Base-by-base conservation (phyloP, 2,888 invertebrate genomes). In the Caenorhabditis imperialis region DNA sequence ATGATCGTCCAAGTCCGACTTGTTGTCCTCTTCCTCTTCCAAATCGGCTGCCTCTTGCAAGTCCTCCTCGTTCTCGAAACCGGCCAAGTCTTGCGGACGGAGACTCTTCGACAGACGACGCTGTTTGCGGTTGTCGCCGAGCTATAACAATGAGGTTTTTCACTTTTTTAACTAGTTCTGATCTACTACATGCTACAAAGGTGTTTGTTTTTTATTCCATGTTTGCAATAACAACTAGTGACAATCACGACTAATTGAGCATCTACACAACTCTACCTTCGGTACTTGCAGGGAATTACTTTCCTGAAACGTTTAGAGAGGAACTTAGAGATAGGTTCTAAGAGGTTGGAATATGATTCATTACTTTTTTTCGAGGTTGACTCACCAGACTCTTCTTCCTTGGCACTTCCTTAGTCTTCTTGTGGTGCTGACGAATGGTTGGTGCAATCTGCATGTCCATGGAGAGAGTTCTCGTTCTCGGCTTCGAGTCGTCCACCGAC, bases 1-100 rank as follows among this genome's bases (percentile, higher is more conserved):
- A 10, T 96, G 91, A 30, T 73, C 69, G 14, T 81, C 81, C 20
- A 65, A 48, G 20, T 75, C 77, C 2, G 78, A 79, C 35, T 75
- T 69, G 48, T 58, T 69, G 14, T 78, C 77, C 23, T 77, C 77
- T 61, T 70, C 75, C 44, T 79, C 80, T 67, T 76, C 74, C 37
- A 50, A 53, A 20, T 75, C 75, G 42, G 67, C 71, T 22, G 73
- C 74, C 6, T 79, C 79, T 67, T 81, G 77, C 37, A 79, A 50
- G 60, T 86, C 86, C 53, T 85, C 84, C 38, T 83, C 83, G 20
- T 77, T 81, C 50, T 87, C 87, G 51, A 87, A 87, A 20, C 87
- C 87, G 33, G 80, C 82, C 44, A 80, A 54, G 51, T 87, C 87
- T 7, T 79, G 81, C 10, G 82, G 80, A n/a, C 85, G 81, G 30